phyloP scores from a whole-genome alignment of 2,113 vertebrate species.

The Hemiprocne comata region DNA sequence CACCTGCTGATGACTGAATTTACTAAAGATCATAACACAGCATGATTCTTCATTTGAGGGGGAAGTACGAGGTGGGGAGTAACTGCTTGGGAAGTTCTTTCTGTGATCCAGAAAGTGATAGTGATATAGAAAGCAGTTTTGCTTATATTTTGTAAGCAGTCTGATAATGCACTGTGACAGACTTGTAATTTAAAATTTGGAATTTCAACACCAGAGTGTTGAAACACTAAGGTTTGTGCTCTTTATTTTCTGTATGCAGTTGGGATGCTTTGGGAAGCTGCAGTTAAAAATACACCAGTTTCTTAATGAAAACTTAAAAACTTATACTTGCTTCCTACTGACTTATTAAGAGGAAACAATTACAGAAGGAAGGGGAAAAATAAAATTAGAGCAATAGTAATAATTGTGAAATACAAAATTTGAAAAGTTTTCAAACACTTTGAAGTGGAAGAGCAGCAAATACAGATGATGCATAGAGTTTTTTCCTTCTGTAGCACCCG shows the following conservation, averaged over 20 bases:
- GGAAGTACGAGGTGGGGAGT: background rate
- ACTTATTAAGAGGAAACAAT: background rate
- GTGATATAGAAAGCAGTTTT: background rate
- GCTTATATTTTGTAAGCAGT: background rate
- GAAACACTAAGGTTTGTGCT: background rate
- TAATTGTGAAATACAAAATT: background rate
- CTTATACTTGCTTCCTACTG: background rate
- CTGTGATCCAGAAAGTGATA: background rate
- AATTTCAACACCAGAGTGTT: background rate
- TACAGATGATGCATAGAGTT: background rate
- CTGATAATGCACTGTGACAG: background rate
- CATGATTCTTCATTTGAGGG: background rate
- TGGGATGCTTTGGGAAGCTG: background rate
- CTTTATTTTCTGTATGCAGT: background rate
- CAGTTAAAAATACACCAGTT: background rate
- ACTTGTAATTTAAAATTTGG: background rate
- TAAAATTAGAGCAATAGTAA: background rate
- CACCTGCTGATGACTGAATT: background rate
- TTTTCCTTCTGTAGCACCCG: background rate
- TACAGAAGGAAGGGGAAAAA: background rate
- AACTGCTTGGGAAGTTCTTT: background rate
- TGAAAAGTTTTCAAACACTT: background rate
- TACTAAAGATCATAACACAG: background rate
- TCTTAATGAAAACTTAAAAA: background rate
- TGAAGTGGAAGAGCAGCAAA: background rate